Evolutionary conservation across 2,888 invertebrate species (phyloP).

Genomic region (Drosophila setosimentum): DNA sequence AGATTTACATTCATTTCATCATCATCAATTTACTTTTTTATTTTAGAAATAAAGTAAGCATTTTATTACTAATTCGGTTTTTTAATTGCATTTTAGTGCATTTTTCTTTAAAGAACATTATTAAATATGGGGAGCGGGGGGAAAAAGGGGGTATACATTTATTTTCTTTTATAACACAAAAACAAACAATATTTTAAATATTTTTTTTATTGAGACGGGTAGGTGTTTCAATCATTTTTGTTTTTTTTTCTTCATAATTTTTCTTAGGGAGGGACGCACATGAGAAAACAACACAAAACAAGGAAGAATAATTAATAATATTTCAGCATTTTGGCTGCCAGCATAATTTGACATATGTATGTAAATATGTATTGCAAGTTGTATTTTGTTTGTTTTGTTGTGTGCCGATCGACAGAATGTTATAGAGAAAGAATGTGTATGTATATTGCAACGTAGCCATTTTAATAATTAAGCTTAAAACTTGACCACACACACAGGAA

Average conservation of each 20-base stretch:
- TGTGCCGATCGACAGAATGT: constrained; percentile 46
- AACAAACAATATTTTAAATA: constrained; percentile 77
- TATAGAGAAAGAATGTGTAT: constrained; percentile 52
- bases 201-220: constrained; percentile 54
- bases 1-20: constrained; percentile 78
- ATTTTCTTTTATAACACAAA: constrained; percentile 71
- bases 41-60: constrained; percentile 82
- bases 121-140: constrained; percentile 56
- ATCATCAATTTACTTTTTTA: constrained; percentile 78
- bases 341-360: constrained; percentile 57
- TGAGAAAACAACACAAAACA: constrained; percentile 67
- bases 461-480: constrained; percentile 56
- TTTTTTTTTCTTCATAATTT: constrained; percentile 15
- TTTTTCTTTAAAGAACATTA: constrained; percentile 73
- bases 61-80: constrained; percentile 74
- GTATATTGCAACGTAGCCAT: constrained; percentile 71
- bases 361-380: constrained; percentile 44
- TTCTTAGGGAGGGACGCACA: constrained; percentile 23
- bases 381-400: constrained; percentile 22
- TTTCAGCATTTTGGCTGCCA: constrained; percentile 45
- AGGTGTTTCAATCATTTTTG: constrained; percentile 3
- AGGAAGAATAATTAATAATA: constrained; percentile 41
- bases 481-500: constrained; percentile 21
- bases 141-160: constrained; percentile 50
- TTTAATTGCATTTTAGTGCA: constrained; percentile 73